Base-by-base conservation (phyloP, 1,140 invertebrate species). In the Calliphora vicina region DNA sequence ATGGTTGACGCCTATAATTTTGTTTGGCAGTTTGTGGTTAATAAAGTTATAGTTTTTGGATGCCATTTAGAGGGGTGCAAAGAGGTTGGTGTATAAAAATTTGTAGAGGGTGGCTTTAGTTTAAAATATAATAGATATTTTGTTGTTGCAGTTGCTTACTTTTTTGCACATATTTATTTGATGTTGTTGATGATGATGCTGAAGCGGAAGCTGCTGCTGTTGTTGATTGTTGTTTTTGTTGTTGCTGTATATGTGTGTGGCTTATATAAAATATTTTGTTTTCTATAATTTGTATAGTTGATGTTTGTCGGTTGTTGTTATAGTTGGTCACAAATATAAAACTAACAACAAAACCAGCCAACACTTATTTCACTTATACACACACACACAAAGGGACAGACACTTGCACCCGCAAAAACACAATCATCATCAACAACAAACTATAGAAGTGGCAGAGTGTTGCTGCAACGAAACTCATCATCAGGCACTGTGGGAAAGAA, bases 1-100 rank as follows among this genome's bases (percentile, higher is more conserved):
- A 78, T 27, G 35, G 23, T 78, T 67, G 74, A 78, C 74, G 74
- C 23, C 35, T 78, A 78, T 78, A 78, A 78, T 78, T 78, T 78
- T 43, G 35, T 78, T 20, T 43, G 74, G 74, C 74, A 78, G 8
- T 43, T 43, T 78, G 35, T 43, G 74, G 73, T 76, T 43, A 45
- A 78, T 45, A 78, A 78, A 78, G 35, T 23, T 43, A 78, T 43
- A 23, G 35, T 67, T 67, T 57, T 57, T 57, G 15, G 35, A 35
- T 8, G 35, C 35, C 35, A 35, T 35, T 35, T 35, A 57, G 12
- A n/a, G 15, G 50, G 8, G 50, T n/a, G 50, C 15, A n/a, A n/a
- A n/a, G 15, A 1, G 50, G 50, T n/a, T 57, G n/a, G 50, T 17
- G 50, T 17, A 67, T 4, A 67, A 67, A 67, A 35, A 35, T 35